A percentile compares a stretch with the other conserved stretches of the same genome.
These are phyloP conservation scores for Sinosuthora webbiana DNA, from an alignment of 2,113 vertebrate species.

Conservation along the genomic window DNA sequence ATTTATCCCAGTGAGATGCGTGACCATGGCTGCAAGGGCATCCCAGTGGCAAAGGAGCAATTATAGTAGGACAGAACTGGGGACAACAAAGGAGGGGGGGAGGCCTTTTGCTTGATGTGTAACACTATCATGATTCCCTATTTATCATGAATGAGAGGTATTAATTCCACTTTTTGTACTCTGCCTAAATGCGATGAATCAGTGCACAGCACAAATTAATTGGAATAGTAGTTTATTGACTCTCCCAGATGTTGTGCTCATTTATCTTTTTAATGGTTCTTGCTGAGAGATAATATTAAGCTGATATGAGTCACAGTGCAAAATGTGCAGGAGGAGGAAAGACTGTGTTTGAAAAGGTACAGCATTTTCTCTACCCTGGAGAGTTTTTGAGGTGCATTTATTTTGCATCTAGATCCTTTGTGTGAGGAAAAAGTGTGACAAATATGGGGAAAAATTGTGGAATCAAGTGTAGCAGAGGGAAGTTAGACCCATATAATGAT, in stretches of 20 bases:
- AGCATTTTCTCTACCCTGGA: background rate
- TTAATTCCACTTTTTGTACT: background rate
- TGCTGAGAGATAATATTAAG: background rate
- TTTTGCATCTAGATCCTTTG: background rate
- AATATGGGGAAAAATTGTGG: background rate
- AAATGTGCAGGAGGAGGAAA: background rate
- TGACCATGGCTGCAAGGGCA: background rate
- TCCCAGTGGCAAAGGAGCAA: background rate
- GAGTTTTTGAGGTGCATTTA: background rate
- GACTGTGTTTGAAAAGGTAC: background rate
- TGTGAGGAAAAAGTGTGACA: background rate
- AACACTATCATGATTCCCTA: background rate
- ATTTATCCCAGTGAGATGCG: background rate
- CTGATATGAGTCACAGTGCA: background rate
- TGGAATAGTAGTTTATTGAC: background rate
- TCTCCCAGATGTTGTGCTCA: background rate
- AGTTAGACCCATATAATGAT: background rate
- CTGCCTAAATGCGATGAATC: background rate
- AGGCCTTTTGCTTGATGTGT: background rate
- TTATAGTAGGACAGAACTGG: background rate
- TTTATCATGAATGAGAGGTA: background rate
- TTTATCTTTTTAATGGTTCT: background rate
- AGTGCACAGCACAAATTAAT: background rate
- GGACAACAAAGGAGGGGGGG: background rate
- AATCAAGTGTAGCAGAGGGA: background rate